Base-by-base conservation (phyloP, 2,113 vertebrate species). In the Mellivora capensis region DNA sequence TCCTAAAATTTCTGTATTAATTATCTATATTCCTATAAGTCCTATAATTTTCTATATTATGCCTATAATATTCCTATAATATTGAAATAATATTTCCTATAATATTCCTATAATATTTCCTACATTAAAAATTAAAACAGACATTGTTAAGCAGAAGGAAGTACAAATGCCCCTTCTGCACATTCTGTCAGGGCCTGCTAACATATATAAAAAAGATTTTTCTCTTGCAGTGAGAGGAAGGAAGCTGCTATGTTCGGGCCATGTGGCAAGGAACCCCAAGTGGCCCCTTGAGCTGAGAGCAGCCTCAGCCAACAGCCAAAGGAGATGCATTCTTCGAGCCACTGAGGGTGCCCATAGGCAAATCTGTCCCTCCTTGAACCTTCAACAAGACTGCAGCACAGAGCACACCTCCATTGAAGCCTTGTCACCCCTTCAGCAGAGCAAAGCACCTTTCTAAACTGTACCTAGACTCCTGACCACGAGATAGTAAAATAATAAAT, bases 121-220 rank as follows among this genome's bases (percentile, higher is more conserved):
- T 47, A 37, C 20, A 3, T 44, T 79, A 29, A 29, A 42, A 64
- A 64, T 37, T 69, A 52, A 62, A 57, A 47, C 27, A 31, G 34
- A 49, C 6, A 18, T 61, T 39, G 31, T 20, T 54, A 37, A 69
- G 57, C 17, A 47, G 52, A 49, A 64, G 44, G 74, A n/a, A 4
- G 15, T 10, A 37, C 23, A 14, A 2, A 21, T 6, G 21, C 11
- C 2, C 2, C 9, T 52, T 13, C 42, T 2, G 23, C 1, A 67
- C 20, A 31, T 39, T 39, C 12, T 31, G 4, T 39, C 31, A 7
- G 61, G 23, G 25, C 20, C 20, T 61, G 54, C 20, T 27, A 59
- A n/a, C 10, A 37, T 5, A 11, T 11, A 11, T 9, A 29, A 8
- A 47, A 87, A 34, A 52, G 61, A 29, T 25, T 54, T 57, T 37